Conservation (phyloP, 1,140 invertebrate species). For the Hylyphantes graminicola region DNA sequence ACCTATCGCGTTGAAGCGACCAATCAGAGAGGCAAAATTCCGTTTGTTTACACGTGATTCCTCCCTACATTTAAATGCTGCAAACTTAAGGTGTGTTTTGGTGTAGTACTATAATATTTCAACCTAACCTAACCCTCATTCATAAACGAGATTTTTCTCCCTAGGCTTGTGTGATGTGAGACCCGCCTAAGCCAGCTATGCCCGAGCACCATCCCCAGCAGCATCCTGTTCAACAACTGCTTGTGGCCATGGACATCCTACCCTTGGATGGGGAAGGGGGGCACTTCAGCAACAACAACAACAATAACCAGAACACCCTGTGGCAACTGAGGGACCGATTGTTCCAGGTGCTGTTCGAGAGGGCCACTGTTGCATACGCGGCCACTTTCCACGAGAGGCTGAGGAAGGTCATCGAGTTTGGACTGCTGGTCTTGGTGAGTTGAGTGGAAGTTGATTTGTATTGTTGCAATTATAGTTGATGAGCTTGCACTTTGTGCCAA, state of each 20-base stretch:
- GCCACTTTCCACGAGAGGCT: constrained; percentile 86
- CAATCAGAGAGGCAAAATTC: too few species aligned
- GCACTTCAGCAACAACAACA: constrained; percentile 47
- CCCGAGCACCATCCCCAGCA: constrained; percentile 1
- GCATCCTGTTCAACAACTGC: constrained; percentile 12
- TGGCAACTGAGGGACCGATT: constrained; percentile 83
- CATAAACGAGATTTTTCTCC: background rate
- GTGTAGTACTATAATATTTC: too few species aligned
- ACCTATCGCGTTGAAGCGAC: too few species aligned
- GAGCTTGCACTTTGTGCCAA: background rate
- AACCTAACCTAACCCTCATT: too few species aligned
- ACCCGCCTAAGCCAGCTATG: constrained; percentile 8
- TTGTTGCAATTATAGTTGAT: background rate
- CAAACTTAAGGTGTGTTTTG: too few species aligned
- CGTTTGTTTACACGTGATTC: too few species aligned
- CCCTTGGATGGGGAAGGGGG: constrained; percentile 9
- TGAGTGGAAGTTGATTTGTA: background rate
- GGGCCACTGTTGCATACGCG: constrained; percentile 91
- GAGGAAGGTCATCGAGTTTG: constrained; percentile 89
- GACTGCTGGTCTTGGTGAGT: constrained; percentile 84
- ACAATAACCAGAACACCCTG: constrained; percentile 49
- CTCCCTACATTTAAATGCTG: too few species aligned
- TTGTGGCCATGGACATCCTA: constrained; percentile 31
- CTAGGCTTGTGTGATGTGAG: constrained; percentile 8
- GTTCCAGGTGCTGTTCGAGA: constrained; percentile 95